These are phyloP conservation scores for Drosophila suboccidentalis DNA, from an alignment of 2,888 invertebrate genomes.

Conservation along the genomic window DNA sequence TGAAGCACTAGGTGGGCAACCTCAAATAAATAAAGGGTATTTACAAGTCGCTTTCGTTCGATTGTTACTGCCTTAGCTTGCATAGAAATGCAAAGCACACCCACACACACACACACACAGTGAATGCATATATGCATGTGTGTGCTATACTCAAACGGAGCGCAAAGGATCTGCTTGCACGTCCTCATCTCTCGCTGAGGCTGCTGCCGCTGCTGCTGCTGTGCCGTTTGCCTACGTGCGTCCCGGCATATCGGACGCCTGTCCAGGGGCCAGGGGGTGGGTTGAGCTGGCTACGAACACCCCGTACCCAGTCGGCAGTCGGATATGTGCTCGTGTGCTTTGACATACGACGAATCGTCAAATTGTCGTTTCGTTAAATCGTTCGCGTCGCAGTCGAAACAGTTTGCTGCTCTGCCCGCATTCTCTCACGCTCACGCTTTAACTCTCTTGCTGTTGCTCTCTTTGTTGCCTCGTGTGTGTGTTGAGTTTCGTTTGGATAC, in stretches of 20 bases:
- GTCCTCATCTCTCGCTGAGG: slow-evolving; percentile 19
- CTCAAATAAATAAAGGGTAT: neutral
- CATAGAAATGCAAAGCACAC: slow-evolving; percentile 16
- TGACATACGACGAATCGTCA: slow-evolving; percentile 31
- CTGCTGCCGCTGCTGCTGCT: slow-evolving; percentile 9
- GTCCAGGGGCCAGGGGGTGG: neutral
- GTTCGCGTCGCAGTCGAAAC: slow-evolving; percentile 41
- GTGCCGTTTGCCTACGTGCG: slow-evolving; percentile 61
- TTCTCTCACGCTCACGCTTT: neutral
- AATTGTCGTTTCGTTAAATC: slow-evolving; percentile 48
- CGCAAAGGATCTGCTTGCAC: slow-evolving; percentile 42
- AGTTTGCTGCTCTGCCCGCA: neutral
- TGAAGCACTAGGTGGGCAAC: no score
- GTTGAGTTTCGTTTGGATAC: slow-evolving; percentile 38
- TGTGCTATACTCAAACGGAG: neutral
- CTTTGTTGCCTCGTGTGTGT: slow-evolving; percentile 30
- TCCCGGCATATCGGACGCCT: slow-evolving; percentile 41
- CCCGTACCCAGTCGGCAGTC: slow-evolving; percentile 8
- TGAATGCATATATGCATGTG: neutral
- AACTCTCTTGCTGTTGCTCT: neutral
- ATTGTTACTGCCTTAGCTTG: neutral
- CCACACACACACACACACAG: neutral
- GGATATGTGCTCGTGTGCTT: slow-evolving; percentile 5
- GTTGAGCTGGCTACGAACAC: slow-evolving; percentile 1
- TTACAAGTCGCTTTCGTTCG: neutral